These are phyloP conservation scores for Falco rusticolus DNA, from an alignment of 2,797 vertebrate genomes.

Conservation along the genomic window DNA sequence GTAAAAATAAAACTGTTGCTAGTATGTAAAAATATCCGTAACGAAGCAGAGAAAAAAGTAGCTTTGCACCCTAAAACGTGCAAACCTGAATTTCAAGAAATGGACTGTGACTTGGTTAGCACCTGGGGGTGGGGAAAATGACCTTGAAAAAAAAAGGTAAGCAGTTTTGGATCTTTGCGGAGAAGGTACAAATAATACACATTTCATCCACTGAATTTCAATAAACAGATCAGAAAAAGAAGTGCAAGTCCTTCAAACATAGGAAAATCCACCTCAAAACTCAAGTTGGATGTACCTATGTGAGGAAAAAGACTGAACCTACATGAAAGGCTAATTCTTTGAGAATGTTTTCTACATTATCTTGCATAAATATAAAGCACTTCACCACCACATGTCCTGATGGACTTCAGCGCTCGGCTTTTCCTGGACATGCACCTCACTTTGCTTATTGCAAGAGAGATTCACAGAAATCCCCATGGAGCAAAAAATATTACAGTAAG, in stretches of 20 bases:
- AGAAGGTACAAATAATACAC: neutral
- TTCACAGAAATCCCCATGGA: neutral
- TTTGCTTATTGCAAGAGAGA: neutral
- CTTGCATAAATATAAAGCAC: neutral
- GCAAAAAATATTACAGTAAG: neutral
- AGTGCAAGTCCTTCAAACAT: neutral
- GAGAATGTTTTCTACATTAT: neutral
- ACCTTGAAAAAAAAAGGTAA: neutral
- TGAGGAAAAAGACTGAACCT: neutral
- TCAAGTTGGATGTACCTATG: neutral
- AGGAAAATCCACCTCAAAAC: neutral
- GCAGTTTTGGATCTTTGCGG: fast-evolving
- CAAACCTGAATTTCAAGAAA: neutral
- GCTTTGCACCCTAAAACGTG: neutral
- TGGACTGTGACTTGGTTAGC: neutral
- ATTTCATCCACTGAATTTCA: neutral
- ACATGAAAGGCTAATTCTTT: neutral
- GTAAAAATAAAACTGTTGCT: no score
- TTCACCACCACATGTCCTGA: neutral
- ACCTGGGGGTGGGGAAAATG: neutral
- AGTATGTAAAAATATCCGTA: neutral
- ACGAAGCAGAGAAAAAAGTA: neutral
- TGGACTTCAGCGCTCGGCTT: neutral
- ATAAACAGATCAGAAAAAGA: neutral
- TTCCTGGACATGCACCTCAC: neutral